Evolutionary conservation across 1,140 invertebrate species (phyloP), one percentile per base, ranked within the genome.

Genomic region (Choristoneura fumiferana): DNA sequence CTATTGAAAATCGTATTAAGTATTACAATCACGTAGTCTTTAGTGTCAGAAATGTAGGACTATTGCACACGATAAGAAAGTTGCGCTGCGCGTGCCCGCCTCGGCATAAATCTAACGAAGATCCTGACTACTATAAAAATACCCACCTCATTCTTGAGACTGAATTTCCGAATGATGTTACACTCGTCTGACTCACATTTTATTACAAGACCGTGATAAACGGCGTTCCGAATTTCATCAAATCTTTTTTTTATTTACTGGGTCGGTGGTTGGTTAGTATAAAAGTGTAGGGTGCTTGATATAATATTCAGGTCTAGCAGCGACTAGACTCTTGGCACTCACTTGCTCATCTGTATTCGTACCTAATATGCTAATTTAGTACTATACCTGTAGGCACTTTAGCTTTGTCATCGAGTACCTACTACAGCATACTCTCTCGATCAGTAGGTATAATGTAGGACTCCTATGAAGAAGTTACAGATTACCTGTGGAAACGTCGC

Each of bases 11-110:
- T 29, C 22, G 22, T 29, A 2, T 3, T 29, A 29, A 29, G 22
- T 29, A 49, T 49, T 49, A 13, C 43, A 49, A 49, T 49, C 43
- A 49, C 43, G 43, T 49, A 49, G 18, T 17, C 43, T 17, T 29
- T 29, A 29, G 22, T 29, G 22, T 29, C 2, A 17, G 10, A 12
- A 22, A 49, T 49, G 17, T 33, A 9, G 43, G 43, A 22, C 43
- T 49, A 29, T 43, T 43, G 17, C 40, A 17, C 18, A 8, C 17
- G 43, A 49, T 49, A 49, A 49, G 43, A 49, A 49, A 49, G 43
- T 49, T 49, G 12, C 17, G 18, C 22, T 49, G 12, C 17, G 18
- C 22, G 12, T 29, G 3, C 10, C 22, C 10, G 43, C 2, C 22
- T 13, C 12, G 22, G 17, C 4, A 17, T 29, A 49, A 22, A 49